Base-by-base conservation (phyloP, 1,140 invertebrate species). In the Mycetomoellerius zeteki region DNA sequence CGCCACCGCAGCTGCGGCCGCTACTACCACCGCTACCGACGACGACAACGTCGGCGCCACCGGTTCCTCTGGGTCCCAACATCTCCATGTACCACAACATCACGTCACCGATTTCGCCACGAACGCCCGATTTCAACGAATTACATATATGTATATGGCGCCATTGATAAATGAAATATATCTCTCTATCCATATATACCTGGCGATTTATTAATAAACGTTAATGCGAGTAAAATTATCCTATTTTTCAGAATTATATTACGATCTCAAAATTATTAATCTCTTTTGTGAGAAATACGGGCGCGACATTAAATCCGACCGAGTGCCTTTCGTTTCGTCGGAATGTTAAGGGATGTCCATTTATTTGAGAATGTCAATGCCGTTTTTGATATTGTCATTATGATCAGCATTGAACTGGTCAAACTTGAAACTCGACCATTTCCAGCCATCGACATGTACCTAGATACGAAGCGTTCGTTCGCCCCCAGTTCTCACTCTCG, bases 11-110 rank as follows among this genome's bases (percentile, higher is more conserved):
- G 30, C 62, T 54, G 50, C 76, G 14, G 50, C 76, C 67, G 58
- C 69, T 71, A 21, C 71, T 37, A 65, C 84, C 82, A 71, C 76
- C n/a, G 62, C 50, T 37, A 30, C 21, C 33, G 30, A 65, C 14
- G 56, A 27, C 37, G 43, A 78, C 50, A 30, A 65, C 62, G 54
- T 71, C 43, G 77, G 77, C 77, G 77, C 64, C 65, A 81, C 30
- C 47, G 65, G 30, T 33, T 54, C 47, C 64, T 24, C 14, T 71
- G 16, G 30, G 19, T 19, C n/a, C 30, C 64, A 69, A 21, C 47
- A 37, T 69, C 62, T 62, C 56, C 37, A 16, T 76, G 54, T 37
- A 43, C 30, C 54, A 60, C 43, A 27, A 67, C 47, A 30, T 24
- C 21, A 27, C 30, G 77, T 37, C 30, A 54, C 77, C 27, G 77